phyloP scores from a whole-genome alignment of 92 coral and sea anemone genomes.

The Chrysogorgia sp. region DNA sequence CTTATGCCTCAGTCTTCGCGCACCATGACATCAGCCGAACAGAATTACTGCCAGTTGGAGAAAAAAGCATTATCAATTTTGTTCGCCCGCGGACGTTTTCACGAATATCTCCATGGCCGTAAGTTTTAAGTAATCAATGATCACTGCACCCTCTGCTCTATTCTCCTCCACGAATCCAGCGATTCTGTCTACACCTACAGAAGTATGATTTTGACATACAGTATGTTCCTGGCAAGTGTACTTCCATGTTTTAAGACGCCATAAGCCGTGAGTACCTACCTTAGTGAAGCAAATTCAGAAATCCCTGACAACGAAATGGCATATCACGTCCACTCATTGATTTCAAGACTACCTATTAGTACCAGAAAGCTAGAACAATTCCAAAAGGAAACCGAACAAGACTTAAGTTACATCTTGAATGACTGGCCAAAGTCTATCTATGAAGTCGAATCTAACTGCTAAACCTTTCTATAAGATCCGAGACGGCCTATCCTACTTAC shows the following conservation, averaged over 20 bases:
- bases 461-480: constrained; percentile 17
- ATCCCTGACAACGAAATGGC: background rate
- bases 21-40: constrained; percentile 41
- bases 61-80: constrained; percentile 37
- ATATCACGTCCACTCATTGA: constrained; percentile 20
- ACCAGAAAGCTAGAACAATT: constrained; percentile 39
- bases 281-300: background rate
- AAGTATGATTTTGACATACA: constrained; percentile 14
- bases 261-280: background rate
- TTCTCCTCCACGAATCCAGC: constrained; percentile 8
- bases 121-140: constrained; percentile 4
- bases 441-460: background rate
- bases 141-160: constrained; percentile 6
- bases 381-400: constrained; percentile 33
- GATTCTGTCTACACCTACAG: constrained; percentile 27
- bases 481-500: constrained; percentile 35
- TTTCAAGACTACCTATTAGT: constrained; percentile 56
- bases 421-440: constrained; percentile 24
- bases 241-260: background rate
- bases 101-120: background rate
- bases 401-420: constrained; percentile 13
- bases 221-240: constrained; percentile 21
- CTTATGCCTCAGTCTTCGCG: constrained; percentile 42
- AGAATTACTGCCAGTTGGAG: constrained; percentile 48
- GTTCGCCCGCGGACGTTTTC: constrained; percentile 24